Percentiles rank a stretch among this genome's conserved stretches.
phyloP scores from a whole-genome alignment of 2,797 vertebrate species.

The Sorex maritimensis region DNA sequence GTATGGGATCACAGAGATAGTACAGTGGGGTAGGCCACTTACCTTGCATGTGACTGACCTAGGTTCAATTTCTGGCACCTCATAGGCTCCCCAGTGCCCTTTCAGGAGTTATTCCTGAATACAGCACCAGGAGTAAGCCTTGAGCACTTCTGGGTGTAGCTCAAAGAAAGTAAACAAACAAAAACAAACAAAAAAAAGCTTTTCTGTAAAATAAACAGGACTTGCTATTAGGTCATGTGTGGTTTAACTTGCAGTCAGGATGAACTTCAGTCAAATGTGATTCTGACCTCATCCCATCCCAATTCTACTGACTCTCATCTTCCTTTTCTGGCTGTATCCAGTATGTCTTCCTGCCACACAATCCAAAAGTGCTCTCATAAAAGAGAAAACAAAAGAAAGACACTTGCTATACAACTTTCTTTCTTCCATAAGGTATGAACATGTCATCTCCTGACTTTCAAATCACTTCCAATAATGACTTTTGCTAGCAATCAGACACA shows the following conservation, averaged over 20 bases:
- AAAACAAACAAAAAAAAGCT: too few species aligned
- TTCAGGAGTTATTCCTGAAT: too few species aligned
- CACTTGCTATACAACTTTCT: constrained; percentile 38
- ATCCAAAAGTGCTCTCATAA: not conserved
- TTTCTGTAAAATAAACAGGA: not conserved
- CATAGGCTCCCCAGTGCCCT: too few species aligned
- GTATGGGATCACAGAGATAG: not conserved
- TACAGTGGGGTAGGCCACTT: too few species aligned
- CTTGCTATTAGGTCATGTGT: not conserved
- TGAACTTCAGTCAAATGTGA: not conserved
- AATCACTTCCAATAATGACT: constrained; percentile 71
- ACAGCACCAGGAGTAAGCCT: too few species aligned
- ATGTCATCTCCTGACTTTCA: constrained; percentile 64
- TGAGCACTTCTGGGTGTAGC: too few species aligned
- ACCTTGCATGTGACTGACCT: too few species aligned
- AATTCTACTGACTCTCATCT: constrained; percentile 4
- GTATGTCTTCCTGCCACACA: not conserved
- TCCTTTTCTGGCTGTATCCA: not conserved
- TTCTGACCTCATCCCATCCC: not conserved
- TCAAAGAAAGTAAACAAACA: too few species aligned
- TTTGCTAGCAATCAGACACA: constrained; percentile 66
- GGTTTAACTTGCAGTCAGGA: not conserved
- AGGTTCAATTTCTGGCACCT: too few species aligned
- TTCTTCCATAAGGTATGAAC: constrained; percentile 5
- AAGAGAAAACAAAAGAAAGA: constrained; percentile 25